A percentile compares a stretch with the other conserved stretches of the same genome.
Evolutionary conservation across 2,113 vertebrate genomes (phyloP).

Genomic region (Phaetusa simplex): DNA sequence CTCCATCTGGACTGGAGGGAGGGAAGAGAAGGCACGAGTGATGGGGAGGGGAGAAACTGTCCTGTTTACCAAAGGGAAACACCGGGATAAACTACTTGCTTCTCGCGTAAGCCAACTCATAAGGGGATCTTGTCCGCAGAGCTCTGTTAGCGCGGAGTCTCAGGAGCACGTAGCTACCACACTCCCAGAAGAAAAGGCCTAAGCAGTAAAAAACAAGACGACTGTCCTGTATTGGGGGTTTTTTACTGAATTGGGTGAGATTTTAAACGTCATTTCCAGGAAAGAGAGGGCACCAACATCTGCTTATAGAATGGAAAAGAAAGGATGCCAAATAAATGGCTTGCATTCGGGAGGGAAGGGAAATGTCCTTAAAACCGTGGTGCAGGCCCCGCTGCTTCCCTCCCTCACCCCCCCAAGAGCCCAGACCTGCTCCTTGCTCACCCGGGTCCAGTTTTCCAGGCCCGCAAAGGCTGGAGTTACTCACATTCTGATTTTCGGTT

Average conservation of each 20-base stretch:
- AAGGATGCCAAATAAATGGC: not conserved
- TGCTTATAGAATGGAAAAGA: not conserved
- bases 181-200: not conserved
- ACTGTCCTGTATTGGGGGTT: not conserved
- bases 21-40: not conserved
- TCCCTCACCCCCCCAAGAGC: not conserved
- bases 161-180: not conserved
- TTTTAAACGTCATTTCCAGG: not conserved
- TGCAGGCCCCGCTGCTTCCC: not conserved
- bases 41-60: not conserved
- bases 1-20: not conserved
- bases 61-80: not conserved
- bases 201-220: not conserved
- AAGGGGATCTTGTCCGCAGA: not conserved
- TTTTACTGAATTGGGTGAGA: not conserved
- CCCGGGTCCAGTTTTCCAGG: not conserved
- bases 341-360: not conserved
- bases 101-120: not conserved
- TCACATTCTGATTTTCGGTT: not conserved
- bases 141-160: not conserved
- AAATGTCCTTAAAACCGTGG: fast-evolving
- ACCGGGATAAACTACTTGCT: not conserved
- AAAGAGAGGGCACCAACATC: not conserved
- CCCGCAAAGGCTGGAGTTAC: not conserved
- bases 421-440: not conserved